Evolutionary conservation across 1,140 invertebrate species (phyloP).

Genomic region (Euborellia annulipes): DNA sequence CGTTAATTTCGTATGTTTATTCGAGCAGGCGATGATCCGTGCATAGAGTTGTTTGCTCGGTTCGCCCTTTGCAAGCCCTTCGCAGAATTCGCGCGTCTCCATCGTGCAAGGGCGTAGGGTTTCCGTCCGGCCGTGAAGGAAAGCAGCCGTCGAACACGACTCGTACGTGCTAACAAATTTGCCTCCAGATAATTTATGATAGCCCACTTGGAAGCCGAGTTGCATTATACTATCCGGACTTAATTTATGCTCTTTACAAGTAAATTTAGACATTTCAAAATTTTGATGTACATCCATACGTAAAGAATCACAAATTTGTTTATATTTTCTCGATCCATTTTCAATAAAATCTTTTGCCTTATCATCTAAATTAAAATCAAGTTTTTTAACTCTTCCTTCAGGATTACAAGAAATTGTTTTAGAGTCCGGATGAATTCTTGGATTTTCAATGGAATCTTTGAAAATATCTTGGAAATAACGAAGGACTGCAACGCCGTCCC

Average conservation of each 20-base stretch:
- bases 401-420: constrained; percentile 26
- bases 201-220: constrained; percentile 83
- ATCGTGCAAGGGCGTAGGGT: constrained; percentile 78
- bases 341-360: constrained; percentile 46
- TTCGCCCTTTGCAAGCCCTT: neutral
- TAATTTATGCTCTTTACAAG: constrained; percentile 67
- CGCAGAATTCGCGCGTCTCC: constrained; percentile 12
- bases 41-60: neutral
- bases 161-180: constrained; percentile 78
- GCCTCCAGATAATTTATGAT: constrained; percentile 48
- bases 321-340: constrained; percentile 46
- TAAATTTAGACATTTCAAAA: constrained; percentile 51
- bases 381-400: constrained; percentile 35
- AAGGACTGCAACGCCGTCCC: constrained; percentile 92
- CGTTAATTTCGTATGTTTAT: neutral
- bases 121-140: constrained; percentile 92
- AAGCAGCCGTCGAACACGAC: constrained; percentile 92
- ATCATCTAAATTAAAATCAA: constrained; percentile 63
- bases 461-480: constrained; percentile 83
- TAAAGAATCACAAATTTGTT: constrained; percentile 42
- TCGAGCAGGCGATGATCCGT: neutral
- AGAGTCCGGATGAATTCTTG: constrained; percentile 47
- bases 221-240: constrained; percentile 95
- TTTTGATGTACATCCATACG: constrained; percentile 59
- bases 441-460: constrained; percentile 47